phyloP scores from a whole-genome alignment of 2,113 vertebrate species.

The Sinocyclocheilus rhinocerous region DNA sequence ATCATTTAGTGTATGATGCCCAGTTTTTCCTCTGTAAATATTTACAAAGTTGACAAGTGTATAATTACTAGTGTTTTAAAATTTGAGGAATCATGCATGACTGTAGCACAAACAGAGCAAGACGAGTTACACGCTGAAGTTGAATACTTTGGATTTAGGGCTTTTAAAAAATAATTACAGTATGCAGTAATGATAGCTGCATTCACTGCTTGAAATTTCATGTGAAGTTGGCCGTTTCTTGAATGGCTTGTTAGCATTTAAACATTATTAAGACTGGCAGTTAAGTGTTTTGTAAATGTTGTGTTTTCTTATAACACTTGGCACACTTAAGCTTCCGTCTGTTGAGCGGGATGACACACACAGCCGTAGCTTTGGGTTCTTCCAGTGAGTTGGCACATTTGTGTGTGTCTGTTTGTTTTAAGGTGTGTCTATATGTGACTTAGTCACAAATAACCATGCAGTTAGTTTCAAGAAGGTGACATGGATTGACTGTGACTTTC shows the following conservation, averaged over 20 bases:
- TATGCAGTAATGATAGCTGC: not conserved
- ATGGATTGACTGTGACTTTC: not conserved
- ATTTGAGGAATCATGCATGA: too few relatives aligned
- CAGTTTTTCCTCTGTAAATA: too few relatives aligned
- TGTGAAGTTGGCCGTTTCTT: not conserved
- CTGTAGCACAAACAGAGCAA: too few relatives aligned
- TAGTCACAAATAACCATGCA: slow-evolving; percentile 15
- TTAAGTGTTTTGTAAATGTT: slow-evolving; percentile 47
- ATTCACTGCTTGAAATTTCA: not conserved
- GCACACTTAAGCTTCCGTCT: slow-evolving; percentile 43
- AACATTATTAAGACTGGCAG: slow-evolving; percentile 6
- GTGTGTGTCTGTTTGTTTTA: slow-evolving; percentile 44
- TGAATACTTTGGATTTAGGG: too few relatives aligned
- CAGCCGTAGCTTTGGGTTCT: not conserved
- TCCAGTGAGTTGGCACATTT: not conserved
- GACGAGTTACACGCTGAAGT: too few relatives aligned
- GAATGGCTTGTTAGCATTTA: not conserved
- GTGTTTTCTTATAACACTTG: slow-evolving; percentile 55
- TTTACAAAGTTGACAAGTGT: too few relatives aligned
- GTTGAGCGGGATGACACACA: not conserved
- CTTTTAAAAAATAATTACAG: too few relatives aligned
- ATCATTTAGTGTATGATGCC: too few relatives aligned
- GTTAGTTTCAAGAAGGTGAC: slow-evolving; percentile 17
- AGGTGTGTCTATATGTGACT: slow-evolving; percentile 44
- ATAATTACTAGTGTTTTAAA: too few relatives aligned